A percentile compares a stretch with the other conserved stretches of the same genome.
Evolutionary conservation across 2,113 vertebrate genomes (phyloP).

Genomic region (Hydrolagus affinis): DNA sequence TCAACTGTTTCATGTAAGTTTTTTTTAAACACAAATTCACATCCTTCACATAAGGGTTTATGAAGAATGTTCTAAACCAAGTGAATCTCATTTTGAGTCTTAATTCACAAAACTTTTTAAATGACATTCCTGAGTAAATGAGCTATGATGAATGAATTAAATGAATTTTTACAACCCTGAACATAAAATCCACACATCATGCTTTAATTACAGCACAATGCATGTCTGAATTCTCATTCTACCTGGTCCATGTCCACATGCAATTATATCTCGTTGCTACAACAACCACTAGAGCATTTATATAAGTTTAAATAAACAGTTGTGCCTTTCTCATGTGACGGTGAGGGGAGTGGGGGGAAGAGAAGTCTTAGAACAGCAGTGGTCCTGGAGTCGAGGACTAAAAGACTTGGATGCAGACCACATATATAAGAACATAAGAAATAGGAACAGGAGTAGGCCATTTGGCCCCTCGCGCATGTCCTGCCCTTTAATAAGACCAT

Average conservation of each 20-base stretch:
- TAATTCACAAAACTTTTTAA: neutral
- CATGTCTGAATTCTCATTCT: conserved; percentile 12
- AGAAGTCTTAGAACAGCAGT: too few species aligned
- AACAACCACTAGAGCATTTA: too few species aligned
- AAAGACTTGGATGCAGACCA: too few species aligned
- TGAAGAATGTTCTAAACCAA: neutral
- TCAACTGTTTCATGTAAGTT: neutral
- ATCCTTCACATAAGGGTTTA: neutral
- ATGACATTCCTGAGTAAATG: neutral
- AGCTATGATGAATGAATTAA: neutral
- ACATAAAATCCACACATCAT: neutral
- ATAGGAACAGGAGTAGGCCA: too few species aligned
- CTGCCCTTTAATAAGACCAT: too few species aligned
- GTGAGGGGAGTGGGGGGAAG: too few species aligned
- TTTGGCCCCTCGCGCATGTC: too few species aligned
- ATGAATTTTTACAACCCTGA: neutral
- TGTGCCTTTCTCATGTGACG: too few species aligned
- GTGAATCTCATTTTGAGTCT: neutral
- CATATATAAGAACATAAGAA: too few species aligned
- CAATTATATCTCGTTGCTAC: too few species aligned
- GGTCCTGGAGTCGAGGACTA: too few species aligned
- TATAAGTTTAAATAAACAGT: too few species aligned
- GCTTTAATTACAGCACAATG: conserved; percentile 30
- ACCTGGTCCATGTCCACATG: neutral
- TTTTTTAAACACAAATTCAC: neutral